Evolutionary conservation across 2,797 vertebrate genomes (phyloP).

Genomic region (Tapirus indicus): DNA sequence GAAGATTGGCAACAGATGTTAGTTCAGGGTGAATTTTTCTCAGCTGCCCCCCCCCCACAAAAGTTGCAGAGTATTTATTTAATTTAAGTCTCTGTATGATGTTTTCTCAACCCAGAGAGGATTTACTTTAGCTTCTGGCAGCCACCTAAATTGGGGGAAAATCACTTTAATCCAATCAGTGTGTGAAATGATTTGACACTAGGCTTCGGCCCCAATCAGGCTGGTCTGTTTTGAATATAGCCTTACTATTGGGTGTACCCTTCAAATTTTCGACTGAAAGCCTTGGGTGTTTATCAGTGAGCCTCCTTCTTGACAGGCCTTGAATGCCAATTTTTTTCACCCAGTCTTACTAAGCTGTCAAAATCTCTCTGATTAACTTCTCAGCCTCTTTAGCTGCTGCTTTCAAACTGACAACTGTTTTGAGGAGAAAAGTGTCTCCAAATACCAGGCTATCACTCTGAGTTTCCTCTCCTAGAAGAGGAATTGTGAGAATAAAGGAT

Average conservation of each 20-base stretch:
- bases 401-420: neutral
- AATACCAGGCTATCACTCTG: neutral
- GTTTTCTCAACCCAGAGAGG: neutral
- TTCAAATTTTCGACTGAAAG: neutral
- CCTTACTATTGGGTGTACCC: neutral
- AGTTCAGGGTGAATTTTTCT: no score
- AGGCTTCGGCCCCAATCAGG: neutral
- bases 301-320: neutral
- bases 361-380: neutral
- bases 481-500: neutral
- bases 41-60: no score
- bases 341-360: neutral
- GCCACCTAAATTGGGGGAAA: neutral
- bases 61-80: neutral
- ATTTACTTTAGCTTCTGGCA: neutral
- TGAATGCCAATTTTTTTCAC: neutral
- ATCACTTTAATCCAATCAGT: neutral
- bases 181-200: neutral
- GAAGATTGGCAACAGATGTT: no score
- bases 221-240: neutral
- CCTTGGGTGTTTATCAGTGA: neutral
- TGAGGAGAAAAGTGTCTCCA: neutral
- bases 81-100: neutral
- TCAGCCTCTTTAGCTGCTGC: neutral
- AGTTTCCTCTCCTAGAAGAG: neutral